Evolutionary conservation across 30 jellyfish, hydroid and myxozoan species (phyloP), one percentile per base, ranked within the genome.

Genomic region (Hydractinia symbiolongicarpus): DNA sequence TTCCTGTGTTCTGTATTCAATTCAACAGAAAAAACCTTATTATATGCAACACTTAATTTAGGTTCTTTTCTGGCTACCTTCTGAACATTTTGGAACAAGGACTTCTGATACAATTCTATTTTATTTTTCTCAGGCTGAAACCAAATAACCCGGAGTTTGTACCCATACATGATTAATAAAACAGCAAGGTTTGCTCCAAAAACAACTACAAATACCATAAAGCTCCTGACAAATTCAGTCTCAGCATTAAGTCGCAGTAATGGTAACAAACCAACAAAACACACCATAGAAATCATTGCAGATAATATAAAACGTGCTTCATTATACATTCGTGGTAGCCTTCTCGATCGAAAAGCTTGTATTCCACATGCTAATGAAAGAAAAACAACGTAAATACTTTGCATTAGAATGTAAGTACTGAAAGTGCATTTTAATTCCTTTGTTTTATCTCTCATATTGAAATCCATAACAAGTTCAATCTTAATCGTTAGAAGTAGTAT

Each of bases 241-340:
- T 8, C 40, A n/a, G 74, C 19, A 64, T 6, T n/a, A 0, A 51
- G 19, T 4, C 40, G 19, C 19, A 64, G 74, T 51, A 64, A 64
- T n/a, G 74, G 74, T 64, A 64, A 13, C 74, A 64, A 64, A 7
- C 9, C 74, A 64, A 64, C 74, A 64, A 44, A 64, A 51, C 9
- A 7, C 17, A 64, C 40, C 74, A 64, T 64, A 7, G 87, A 15
- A 61, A 79, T 30, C 87, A 79, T 60, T 40, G 83, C 84, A 54
- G 66, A 79, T 21, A 55, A 49, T 53, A 66, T 79, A 16, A 52
- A 66, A 8, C 66, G 73, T 19, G 87, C 87, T 79, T 79, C 87
- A 54, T 79, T 79, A 49, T 19, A 79, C 50, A 49, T 79, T 54
- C 86, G 55, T 20, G 87, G 87, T 66, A 79, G 20, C 14, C 40